Base-by-base conservation (phyloP, 2,797 vertebrate genomes). In the Mallotus villosus region DNA sequence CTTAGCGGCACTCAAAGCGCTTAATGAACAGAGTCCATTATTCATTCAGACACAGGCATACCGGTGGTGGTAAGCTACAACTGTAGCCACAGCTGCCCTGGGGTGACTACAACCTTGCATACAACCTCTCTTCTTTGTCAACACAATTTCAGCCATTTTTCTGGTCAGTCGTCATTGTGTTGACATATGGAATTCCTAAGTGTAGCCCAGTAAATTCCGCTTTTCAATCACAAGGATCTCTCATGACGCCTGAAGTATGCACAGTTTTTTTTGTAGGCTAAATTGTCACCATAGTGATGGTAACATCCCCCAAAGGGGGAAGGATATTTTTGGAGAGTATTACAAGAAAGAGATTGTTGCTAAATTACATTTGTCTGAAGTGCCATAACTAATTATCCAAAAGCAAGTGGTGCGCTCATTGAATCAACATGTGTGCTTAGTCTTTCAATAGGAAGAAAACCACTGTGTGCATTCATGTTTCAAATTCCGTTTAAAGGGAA, bases 101-200 rank as follows among this genome's bases (percentile, higher is more conserved):
- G n/a, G n/a, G n/a, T n/a, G n/a, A n/a, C n/a, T n/a, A n/a, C n/a
- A n/a, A n/a, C n/a, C n/a, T n/a, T 21, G 12, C 29, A n/a, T n/a
- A 34, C 19, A 24, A 27, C 61, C 70, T 67, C 21, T 60, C 57
- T 73, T 3, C 19, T n/a, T 64, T 73, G 63, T 32, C 69, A 57
- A 70, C 41, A 76, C 72, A 66, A 76, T 78, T 80, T 78, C 57
- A 71, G 12, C 75, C 59, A 68, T 71, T 75, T 79, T 59, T 24
- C 69, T 76, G 69, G 37, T 66, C 53, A 59, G 22, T 46, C 53
- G 49, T 11, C 66, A 73, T 8, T 65, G 21, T 58, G 49, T 71
- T 77, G 79, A 65, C 70, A 71, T 68, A 68, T 68, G 46, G 41
- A 75, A 46, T 72, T 67, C 77, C 53, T 66, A 27, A 41, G 2